Conservation (phyloP, 2,797 vertebrate species). For the Ctenopoma kingsleyae region DNA sequence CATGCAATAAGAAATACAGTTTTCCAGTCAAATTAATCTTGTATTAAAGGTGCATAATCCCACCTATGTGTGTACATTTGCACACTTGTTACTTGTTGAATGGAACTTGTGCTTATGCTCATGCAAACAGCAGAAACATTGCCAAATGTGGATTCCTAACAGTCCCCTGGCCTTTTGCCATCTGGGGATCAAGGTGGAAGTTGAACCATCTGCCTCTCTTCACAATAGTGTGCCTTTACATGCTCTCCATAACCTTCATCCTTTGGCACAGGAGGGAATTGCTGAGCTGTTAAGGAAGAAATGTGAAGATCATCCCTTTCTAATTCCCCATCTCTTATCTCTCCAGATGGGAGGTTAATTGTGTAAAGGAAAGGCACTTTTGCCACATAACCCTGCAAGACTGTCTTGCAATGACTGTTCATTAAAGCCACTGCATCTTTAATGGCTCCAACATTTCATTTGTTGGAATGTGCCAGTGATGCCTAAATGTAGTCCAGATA, state of each 20-base stretch:
- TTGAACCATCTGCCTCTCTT: slow-evolving; percentile 77
- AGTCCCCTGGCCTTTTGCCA: slow-evolving; percentile 71
- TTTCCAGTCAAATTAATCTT: too few relatives aligned
- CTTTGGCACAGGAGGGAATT: slow-evolving; percentile 55
- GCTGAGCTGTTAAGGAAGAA: slow-evolving; percentile 61
- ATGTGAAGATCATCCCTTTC: slow-evolving; percentile 62
- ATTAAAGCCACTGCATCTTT: slow-evolving; percentile 60
- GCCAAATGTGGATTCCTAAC: slow-evolving; percentile 57
- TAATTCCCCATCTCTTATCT: slow-evolving; percentile 63
- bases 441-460: slow-evolving; percentile 57
- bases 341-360: slow-evolving; percentile 84
- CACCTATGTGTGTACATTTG: slow-evolving; percentile 7
- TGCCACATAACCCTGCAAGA: slow-evolving; percentile 62
- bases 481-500: slow-evolving; percentile 31
- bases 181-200: slow-evolving; percentile 72
- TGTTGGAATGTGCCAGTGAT: slow-evolving; percentile 42
- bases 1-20: background rate
- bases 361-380: slow-evolving; percentile 70
- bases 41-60: background rate
- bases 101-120: slow-evolving; percentile 31
- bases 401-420: slow-evolving; percentile 60
- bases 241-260: slow-evolving; percentile 58
- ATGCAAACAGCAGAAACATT: slow-evolving; percentile 32
- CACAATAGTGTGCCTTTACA: slow-evolving; percentile 64
- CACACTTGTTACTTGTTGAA: slow-evolving; percentile 46